These are phyloP conservation scores for Capra hircus DNA, from an alignment of 2,113 vertebrate genomes.

Conservation along the genomic window DNA sequence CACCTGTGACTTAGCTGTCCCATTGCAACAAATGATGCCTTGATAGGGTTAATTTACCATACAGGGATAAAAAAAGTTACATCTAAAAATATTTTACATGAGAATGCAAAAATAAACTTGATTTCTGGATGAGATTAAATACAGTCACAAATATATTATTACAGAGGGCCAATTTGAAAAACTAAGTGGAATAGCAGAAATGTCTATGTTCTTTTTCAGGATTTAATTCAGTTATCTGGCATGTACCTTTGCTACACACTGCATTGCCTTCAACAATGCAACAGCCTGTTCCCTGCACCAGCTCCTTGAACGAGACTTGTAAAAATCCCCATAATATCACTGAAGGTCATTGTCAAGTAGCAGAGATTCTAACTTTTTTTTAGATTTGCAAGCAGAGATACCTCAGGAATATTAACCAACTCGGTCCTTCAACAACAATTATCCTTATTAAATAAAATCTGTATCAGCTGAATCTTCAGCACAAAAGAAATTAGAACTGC, in stretches of 20 bases:
- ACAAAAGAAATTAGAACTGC: slow-evolving; percentile 75
- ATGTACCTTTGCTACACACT: not conserved
- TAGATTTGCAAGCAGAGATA: slow-evolving; percentile 71
- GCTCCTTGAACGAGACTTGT: slow-evolving; percentile 56
- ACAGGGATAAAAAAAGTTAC: not conserved
- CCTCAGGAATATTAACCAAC: slow-evolving; percentile 76
- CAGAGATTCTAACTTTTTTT: slow-evolving; percentile 67
- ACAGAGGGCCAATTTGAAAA: not conserved
- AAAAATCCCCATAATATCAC: slow-evolving; percentile 69
- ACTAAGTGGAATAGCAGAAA: not conserved
- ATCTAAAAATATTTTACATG: slow-evolving; percentile 16
- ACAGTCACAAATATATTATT: not conserved
- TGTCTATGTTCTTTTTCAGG: not conserved
- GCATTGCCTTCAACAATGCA: slow-evolving; percentile 50
- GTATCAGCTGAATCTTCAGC: slow-evolving; percentile 67
- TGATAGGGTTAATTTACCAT: not conserved
- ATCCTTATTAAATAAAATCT: slow-evolving; percentile 77
- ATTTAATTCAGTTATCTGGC: not conserved
- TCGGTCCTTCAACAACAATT: slow-evolving; percentile 73
- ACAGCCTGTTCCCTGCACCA: slow-evolving; percentile 38
- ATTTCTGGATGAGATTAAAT: slow-evolving; percentile 17
- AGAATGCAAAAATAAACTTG: not conserved
- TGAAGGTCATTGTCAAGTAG: slow-evolving; percentile 77
- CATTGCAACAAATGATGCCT: not conserved
- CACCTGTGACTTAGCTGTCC: not conserved